Conservation (phyloP, 35 echinoderm and acorn worm species). For the Acanthaster planci region DNA sequence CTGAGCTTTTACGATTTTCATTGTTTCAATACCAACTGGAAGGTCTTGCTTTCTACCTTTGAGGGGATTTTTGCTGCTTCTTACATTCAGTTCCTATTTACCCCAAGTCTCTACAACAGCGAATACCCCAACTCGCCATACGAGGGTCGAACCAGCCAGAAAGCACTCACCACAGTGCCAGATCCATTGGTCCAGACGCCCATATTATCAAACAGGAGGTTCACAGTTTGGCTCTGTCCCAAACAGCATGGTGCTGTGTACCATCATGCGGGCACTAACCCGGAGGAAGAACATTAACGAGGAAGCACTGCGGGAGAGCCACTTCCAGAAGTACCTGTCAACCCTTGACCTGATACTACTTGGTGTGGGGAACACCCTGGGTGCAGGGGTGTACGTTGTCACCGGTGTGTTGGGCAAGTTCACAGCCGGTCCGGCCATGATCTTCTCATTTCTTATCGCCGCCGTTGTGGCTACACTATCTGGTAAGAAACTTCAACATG, state of each 20-base stretch:
- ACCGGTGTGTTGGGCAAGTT: constrained; percentile 74
- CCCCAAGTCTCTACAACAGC: too few species aligned
- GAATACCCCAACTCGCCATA: too few species aligned
- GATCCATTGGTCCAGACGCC: too few species aligned
- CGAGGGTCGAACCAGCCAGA: too few species aligned
- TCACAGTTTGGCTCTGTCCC: too few species aligned
- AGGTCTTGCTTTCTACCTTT: too few species aligned
- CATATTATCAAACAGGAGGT: too few species aligned
- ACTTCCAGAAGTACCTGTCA: constrained; percentile 63
- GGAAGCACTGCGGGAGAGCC: constrained; percentile 20
- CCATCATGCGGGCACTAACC: constrained; percentile 8
- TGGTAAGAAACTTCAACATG: constrained; percentile 20
- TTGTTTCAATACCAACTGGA: too few species aligned
- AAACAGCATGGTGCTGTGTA: not conserved
- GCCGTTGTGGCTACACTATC: constrained; percentile 61
- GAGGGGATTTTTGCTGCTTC: too few species aligned
- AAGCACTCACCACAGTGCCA: too few species aligned
- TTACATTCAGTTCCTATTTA: too few species aligned
- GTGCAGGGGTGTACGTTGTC: constrained; percentile 88
- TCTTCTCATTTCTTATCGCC: constrained; percentile 80
- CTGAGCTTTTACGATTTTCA: too few species aligned
- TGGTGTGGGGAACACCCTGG: constrained; percentile 76
- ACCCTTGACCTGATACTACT: constrained; percentile 72
- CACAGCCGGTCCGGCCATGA: constrained; percentile 66
- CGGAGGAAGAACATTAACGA: constrained; percentile 63